Base-by-base conservation (phyloP, 2,888 invertebrate genomes). In the Nymphalis polychloros region DNA sequence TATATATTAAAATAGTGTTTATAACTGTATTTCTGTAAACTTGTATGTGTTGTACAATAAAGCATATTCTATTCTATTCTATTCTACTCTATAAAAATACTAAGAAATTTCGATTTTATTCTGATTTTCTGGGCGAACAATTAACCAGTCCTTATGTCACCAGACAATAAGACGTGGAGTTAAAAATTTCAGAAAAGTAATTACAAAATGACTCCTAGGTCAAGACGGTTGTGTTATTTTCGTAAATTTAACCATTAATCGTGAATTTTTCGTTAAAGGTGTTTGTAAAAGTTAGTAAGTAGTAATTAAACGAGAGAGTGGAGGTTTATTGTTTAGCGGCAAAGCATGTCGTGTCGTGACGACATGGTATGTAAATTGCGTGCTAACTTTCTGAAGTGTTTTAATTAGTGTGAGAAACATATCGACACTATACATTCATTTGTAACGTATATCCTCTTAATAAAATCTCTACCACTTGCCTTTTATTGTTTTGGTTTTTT, bases 291-390 rank as follows among this genome's bases (percentile, higher is more conserved):
- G 53, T 55, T 48, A 10, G 35, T 55, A 19, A 49, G 49, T n/a
- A 8, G 27, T 20, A 55, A 55, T 62, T 66, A 46, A 60, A 67
- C 52, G 41, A 49, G 63, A 65, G 64, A 70, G 67, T 57, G 61
- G 49, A 47, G 20, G 52, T 68, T 59, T 65, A 68, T 63, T 65
- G 64, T 70, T 53, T 62, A 64, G 50, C 59, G 62, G 52, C 53
- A 52, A 64, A 49, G 53, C 63, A 23, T 35, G 57, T 17, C 66
- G 59, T 64, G 59, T 55, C 64, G 63, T 64, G 61, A 55, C 63
- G 63, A 49, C 61, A 64, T 69, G 72, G 61, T 70, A 72, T 72
- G 69, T 72, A 69, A 72, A 72, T 69, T 53, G 67, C 16, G 47
- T 59, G 60, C 41, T 60, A 60, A 68, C 68, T 71, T 71, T 71